phyloP scores from a whole-genome alignment of 2,113 vertebrate genomes.

The Scomber scombrus region DNA sequence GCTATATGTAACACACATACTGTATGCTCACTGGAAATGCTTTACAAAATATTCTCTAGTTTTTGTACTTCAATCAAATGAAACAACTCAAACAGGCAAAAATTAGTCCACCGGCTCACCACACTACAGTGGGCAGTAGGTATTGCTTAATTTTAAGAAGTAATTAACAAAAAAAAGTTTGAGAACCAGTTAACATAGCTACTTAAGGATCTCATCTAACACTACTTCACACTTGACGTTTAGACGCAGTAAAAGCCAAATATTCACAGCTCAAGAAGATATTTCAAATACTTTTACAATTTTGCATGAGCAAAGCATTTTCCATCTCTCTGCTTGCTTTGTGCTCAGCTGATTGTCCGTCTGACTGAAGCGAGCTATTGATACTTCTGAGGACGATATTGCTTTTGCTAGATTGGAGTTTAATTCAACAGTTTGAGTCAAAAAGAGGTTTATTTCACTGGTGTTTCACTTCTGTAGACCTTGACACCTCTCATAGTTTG shows the following conservation, averaged over 20 bases:
- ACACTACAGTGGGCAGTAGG: not conserved
- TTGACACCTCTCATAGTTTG: not conserved
- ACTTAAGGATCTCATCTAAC: not conserved
- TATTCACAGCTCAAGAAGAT: not conserved
- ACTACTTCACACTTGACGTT: constrained; percentile 6
- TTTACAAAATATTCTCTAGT: too few relatives aligned
- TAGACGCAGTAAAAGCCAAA: not conserved
- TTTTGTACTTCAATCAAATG: too few relatives aligned
- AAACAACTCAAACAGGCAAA: constrained; percentile 10
- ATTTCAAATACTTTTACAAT: not conserved
- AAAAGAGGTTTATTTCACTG: constrained; percentile 13
- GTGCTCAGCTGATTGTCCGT: not conserved
- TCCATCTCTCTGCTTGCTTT: not conserved
- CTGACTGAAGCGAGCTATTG: not conserved
- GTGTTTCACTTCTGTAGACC: not conserved
- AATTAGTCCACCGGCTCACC: constrained; percentile 15
- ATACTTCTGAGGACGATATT: not conserved
- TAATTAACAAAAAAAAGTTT: constrained; percentile 11
- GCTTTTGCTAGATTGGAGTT: constrained; percentile 1
- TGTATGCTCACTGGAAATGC: too few relatives aligned
- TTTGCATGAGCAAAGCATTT: not conserved
- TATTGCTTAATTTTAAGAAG: constrained; percentile 18
- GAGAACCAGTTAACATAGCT: not conserved
- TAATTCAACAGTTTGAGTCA: constrained; percentile 8
- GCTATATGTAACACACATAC: too few relatives aligned